Percentiles rank a stretch among this genome's conserved stretches.
Evolutionary conservation across 2,797 vertebrate genomes (phyloP).

Genomic region (Dendrocincla fuliginosa): DNA sequence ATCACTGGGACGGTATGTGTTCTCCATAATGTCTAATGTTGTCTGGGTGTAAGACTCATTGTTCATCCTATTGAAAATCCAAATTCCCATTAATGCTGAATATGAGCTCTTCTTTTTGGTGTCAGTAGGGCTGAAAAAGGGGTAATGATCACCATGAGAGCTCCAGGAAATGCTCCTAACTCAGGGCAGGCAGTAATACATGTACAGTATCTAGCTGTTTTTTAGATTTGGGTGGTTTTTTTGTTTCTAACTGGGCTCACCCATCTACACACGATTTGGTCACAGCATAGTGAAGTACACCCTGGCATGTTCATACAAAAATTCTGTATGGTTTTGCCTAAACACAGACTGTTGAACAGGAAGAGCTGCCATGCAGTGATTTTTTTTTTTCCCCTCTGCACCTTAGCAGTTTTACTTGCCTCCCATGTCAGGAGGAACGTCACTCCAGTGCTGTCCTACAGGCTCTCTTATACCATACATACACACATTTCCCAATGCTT

Average conservation of each 20-base stretch:
- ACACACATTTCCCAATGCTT: not conserved
- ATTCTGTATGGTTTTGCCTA: not conserved
- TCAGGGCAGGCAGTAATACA: not conserved
- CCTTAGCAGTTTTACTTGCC: not conserved
- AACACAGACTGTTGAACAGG: not conserved
- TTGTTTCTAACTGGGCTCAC: not conserved
- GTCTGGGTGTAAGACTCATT: not conserved
- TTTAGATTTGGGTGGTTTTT: not conserved
- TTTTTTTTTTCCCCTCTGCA: not conserved
- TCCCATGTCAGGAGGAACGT: not conserved
- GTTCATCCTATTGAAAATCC: not conserved
- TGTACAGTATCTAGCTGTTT: not conserved
- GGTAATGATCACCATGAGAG: not conserved
- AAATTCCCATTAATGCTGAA: not conserved
- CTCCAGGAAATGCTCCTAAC: not conserved
- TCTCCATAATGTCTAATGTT: not conserved
- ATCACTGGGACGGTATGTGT: conserved; percentile 82
- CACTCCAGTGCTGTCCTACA: not conserved
- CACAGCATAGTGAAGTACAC: not conserved
- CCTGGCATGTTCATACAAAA: not conserved
- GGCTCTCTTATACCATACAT: not conserved
- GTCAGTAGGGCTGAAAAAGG: not conserved
- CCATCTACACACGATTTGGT: not conserved
- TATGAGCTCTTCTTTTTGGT: not conserved
- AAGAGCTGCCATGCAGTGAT: not conserved